Conservation (phyloP, 1,140 invertebrate species). For the Drosophila fuyamai region DNA sequence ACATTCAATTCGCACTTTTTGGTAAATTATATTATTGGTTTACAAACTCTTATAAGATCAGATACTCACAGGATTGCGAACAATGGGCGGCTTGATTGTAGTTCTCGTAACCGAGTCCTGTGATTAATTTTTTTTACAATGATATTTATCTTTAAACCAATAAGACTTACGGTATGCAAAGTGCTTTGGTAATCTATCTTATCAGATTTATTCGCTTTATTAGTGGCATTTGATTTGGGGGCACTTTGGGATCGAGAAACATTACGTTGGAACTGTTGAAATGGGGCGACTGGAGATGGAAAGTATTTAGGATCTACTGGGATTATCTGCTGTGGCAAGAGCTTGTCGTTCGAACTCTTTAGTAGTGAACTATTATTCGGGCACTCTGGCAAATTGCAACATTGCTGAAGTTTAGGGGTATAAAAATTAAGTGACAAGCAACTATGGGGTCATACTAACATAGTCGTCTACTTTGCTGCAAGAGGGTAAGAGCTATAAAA, state of each 20-base stretch:
- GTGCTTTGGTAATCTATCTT: background rate
- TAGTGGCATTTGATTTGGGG: background rate
- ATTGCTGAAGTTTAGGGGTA: background rate
- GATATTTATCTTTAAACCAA: too few relatives aligned
- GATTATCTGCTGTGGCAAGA: background rate
- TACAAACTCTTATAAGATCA: background rate
- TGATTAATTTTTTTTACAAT: background rate
- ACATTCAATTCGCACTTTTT: background rate
- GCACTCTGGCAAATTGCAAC: constrained; percentile 3
- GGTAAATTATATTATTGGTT: background rate
- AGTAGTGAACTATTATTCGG: background rate
- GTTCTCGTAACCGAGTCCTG: background rate
- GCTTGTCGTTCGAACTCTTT: background rate
- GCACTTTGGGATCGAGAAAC: constrained; percentile 11
- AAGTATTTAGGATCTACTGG: background rate
- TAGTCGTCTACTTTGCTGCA: background rate
- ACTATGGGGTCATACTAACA: background rate
- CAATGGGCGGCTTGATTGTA: background rate
- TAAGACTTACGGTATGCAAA: background rate
- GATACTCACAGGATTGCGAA: background rate
- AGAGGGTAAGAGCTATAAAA: background rate
- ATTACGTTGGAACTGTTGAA: background rate
- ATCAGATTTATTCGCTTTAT: background rate
- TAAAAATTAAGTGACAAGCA: background rate
- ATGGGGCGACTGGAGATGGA: background rate